phyloP scores from a whole-genome alignment of 1,140 invertebrate species.

The Tetramorium simillimum region DNA sequence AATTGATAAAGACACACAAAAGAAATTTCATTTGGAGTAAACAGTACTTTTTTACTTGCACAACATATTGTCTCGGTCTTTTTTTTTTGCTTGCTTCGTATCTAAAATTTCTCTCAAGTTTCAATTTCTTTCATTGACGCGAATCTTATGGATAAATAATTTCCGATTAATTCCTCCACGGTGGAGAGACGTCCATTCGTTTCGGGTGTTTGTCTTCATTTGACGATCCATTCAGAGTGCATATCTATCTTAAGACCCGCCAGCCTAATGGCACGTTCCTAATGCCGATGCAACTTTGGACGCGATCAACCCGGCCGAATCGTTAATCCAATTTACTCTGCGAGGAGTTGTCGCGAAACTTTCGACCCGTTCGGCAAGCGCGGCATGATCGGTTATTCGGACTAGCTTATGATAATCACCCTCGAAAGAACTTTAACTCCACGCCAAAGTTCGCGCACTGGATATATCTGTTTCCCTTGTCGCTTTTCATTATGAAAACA shows the following conservation, averaged over 20 bases:
- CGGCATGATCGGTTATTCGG: conserved; percentile 49
- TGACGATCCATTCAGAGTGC: conserved; percentile 16
- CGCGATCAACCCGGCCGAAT: not conserved
- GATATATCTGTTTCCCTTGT: conserved; percentile 15
- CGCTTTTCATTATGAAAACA: not conserved
- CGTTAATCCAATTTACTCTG: conserved; percentile 48
- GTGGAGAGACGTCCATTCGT: not conserved
- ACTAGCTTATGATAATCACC: conserved; percentile 61
- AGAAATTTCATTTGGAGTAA: not conserved
- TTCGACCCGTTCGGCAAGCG: not conserved
- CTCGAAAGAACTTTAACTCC: conserved; percentile 52
- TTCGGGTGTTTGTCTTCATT: not conserved
- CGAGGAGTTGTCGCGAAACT: conserved; percentile 42
- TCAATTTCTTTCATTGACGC: too few relatives aligned
- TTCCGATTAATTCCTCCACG: not conserved
- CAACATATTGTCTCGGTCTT: not conserved
- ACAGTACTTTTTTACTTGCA: not conserved
- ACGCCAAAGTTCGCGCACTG: not conserved
- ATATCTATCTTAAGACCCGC: conserved; percentile 5
- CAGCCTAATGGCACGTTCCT: conserved; percentile 39
- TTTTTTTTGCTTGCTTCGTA: not conserved
- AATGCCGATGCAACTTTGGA: conserved; percentile 33
- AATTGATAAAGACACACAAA: not conserved
- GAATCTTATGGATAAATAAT: conserved; percentile 10
- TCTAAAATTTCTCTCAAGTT: not conserved